Conservation (phyloP, 1,140 invertebrate species). For the Diuraphis noxia region DNA sequence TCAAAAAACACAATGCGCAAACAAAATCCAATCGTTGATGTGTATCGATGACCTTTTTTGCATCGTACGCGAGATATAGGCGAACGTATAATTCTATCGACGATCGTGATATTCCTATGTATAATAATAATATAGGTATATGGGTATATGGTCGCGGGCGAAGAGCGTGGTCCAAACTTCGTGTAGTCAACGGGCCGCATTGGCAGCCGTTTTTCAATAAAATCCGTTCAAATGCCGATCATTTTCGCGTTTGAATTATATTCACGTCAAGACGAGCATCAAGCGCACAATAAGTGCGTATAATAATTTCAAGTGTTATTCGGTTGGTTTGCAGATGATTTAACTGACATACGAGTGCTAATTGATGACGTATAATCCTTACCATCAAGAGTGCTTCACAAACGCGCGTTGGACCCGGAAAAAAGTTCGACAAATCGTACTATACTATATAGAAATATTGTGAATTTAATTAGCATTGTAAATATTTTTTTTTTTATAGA, state of each 20-base stretch:
- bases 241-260: not conserved
- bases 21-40: constrained; percentile 25
- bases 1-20: constrained; percentile 43
- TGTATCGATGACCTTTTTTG: constrained; percentile 43
- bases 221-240: not conserved
- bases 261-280: not conserved
- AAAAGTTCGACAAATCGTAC: not conserved
- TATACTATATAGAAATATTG: not conserved
- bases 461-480: too few species aligned
- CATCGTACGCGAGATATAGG: not conserved
- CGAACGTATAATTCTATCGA: not conserved
- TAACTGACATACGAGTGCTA: not conserved
- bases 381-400: not conserved
- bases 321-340: not conserved
- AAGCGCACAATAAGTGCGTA: not conserved
- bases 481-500: not conserved
- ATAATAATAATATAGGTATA: not conserved
- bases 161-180: not conserved
- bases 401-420: not conserved
- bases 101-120: not conserved
- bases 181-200: not conserved
- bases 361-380: not conserved
- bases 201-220: not conserved
- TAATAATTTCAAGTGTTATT: not conserved
- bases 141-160: not conserved